Percentiles rank a stretch among this genome's conserved stretches.
Conservation (phyloP, 2,797 vertebrate genomes). For the Hybognathus amarus region DNA sequence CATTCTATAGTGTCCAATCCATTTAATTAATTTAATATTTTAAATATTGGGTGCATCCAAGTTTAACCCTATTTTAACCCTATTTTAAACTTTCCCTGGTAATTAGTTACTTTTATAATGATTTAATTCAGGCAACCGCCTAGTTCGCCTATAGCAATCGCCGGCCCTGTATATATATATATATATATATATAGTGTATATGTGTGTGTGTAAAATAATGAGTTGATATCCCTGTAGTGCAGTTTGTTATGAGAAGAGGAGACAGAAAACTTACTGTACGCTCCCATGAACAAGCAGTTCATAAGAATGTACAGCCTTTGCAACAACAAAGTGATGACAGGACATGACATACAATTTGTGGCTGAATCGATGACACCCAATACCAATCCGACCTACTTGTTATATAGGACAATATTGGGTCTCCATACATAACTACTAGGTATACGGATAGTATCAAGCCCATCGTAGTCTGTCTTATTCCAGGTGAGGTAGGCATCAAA, state of each 20-base stretch:
- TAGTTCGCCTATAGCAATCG: too few species aligned
- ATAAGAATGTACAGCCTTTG: slow-evolving; percentile 9
- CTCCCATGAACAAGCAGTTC: slow-evolving; percentile 19
- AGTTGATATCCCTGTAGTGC: too few species aligned
- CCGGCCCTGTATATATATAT: too few species aligned
- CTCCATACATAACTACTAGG: slow-evolving; percentile 91
- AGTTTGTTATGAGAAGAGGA: background rate
- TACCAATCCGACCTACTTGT: slow-evolving; percentile 80
- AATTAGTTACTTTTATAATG: too few species aligned
- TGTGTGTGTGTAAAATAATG: too few species aligned
- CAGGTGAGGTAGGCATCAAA: slow-evolving; percentile 86
- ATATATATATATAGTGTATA: too few species aligned
- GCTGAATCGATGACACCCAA: slow-evolving; percentile 41
- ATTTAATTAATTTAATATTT: too few species aligned
- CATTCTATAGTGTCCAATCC: too few species aligned
- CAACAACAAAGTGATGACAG: slow-evolving; percentile 30
- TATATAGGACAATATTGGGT: slow-evolving; percentile 90
- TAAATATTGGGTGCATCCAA: too few species aligned
- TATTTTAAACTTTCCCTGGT: too few species aligned
- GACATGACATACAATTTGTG: background rate
- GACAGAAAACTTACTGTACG: background rate
- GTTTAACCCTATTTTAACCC: too few species aligned
- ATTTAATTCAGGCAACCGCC: too few species aligned
- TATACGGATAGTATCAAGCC: slow-evolving; percentile 87
- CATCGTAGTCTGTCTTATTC: slow-evolving; percentile 85